Evolutionary conservation across 2,888 invertebrate genomes (phyloP).

Genomic region (Xylocampa areola): DNA sequence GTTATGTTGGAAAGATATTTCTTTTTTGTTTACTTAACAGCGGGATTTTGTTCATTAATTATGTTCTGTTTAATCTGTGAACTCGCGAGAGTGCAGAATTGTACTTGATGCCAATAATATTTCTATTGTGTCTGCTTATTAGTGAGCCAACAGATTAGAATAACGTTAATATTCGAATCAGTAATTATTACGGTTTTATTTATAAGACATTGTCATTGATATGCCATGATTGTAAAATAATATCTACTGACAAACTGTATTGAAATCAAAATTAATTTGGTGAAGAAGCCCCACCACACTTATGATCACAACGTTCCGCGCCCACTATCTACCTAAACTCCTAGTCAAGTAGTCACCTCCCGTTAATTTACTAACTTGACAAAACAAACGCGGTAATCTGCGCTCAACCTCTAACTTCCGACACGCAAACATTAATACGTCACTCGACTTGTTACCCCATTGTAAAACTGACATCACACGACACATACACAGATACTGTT

Average conservation of each 20-base stretch:
- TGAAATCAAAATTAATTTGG: conserved; percentile 19
- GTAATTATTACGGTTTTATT: no score
- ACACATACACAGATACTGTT: conserved; percentile 25
- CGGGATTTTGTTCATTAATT: no score
- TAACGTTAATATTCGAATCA: no score
- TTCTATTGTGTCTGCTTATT: no score
- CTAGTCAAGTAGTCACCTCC: conserved; percentile 21
- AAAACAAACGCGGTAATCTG: conserved; percentile 32
- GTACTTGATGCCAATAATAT: no score
- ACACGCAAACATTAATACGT: conserved; percentile 38
- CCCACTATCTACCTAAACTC: conserved; percentile 21
- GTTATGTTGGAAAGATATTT: no score
- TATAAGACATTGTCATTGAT: no score
- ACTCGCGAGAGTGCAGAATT: no score
- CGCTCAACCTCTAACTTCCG: conserved; percentile 39
- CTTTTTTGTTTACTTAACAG: no score
- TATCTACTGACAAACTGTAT: background rate
- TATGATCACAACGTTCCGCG: conserved; percentile 15
- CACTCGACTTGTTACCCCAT: conserved; percentile 38
- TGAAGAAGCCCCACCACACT: conserved; percentile 8
- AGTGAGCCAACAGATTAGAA: no score
- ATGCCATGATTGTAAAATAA: no score
- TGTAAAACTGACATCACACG: conserved; percentile 30
- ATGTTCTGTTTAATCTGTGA: no score
- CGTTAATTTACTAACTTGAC: conserved; percentile 34